These are phyloP conservation scores for Solenodon paradoxus DNA, from an alignment of 2,113 vertebrate genomes.

Conservation along the genomic window DNA sequence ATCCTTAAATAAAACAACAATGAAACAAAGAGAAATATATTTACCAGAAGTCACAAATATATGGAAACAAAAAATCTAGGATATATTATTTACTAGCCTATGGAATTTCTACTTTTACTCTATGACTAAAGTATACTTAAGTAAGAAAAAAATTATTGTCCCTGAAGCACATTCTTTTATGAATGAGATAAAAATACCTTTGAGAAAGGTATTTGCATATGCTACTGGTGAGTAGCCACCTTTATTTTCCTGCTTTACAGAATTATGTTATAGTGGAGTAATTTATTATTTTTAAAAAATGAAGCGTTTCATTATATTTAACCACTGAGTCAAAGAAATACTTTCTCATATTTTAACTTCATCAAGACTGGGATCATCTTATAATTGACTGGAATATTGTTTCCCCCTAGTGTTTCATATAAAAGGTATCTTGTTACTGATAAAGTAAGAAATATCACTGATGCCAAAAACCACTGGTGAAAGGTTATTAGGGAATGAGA, in stretches of 20 bases:
- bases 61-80: background rate
- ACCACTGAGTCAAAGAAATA: background rate
- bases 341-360: background rate
- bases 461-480: background rate
- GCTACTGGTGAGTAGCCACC: background rate
- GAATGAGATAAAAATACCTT: background rate
- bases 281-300: too few relatives aligned
- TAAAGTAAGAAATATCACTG: background rate
- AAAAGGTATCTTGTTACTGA: slow-evolving; percentile 1
- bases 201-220: background rate
- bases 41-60: slow-evolving; percentile 29
- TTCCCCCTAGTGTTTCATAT: slow-evolving; percentile 2
- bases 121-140: background rate
- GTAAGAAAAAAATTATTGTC: background rate
- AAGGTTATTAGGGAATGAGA: background rate
- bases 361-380: background rate
- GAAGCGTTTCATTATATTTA: too few relatives aligned
- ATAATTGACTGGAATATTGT: slow-evolving; percentile 3
- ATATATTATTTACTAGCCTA: background rate
- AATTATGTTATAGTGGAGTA: background rate
- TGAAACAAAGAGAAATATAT: slow-evolving; percentile 73
- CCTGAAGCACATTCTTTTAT: slow-evolving; percentile 11
- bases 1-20: slow-evolving; percentile 88
- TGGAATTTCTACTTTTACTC: slow-evolving; percentile 3
- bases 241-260: background rate